Conservation (phyloP, 2,888 invertebrate species). For the Cephus sareptanus region DNA sequence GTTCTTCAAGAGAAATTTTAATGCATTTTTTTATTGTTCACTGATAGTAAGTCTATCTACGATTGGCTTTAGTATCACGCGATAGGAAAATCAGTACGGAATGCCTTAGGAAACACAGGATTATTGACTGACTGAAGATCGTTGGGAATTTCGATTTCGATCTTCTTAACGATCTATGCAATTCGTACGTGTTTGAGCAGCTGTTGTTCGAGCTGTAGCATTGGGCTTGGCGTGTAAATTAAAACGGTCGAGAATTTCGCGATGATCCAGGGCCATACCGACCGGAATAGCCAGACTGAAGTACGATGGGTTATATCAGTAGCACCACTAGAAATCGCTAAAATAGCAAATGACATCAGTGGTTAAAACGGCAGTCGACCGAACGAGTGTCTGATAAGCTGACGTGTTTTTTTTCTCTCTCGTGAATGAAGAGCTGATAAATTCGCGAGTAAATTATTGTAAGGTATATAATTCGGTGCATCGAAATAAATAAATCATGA, state of each 20-base stretch:
- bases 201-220: background rate
- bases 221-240: background rate
- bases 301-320: conserved; percentile 28
- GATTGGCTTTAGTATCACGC: background rate
- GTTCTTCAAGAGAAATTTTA: background rate
- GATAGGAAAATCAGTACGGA: background rate
- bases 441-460: background rate
- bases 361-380: conserved; percentile 8
- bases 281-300: conserved; percentile 39
- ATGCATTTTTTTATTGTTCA: background rate
- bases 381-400: background rate
- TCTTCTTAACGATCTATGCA: background rate
- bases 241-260: background rate
- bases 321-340: conserved; percentile 35
- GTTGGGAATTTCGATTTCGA: background rate
- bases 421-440: background rate
- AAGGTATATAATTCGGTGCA: background rate
- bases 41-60: background rate
- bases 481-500: background rate
- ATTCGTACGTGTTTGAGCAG: background rate
- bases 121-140: background rate
- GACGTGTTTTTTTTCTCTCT: background rate
- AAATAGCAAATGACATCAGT: conserved; percentile 53
- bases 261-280: conserved; percentile 41
- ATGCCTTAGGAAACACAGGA: background rate